Conservation (phyloP, 2,888 invertebrate species). For the Leptothorax acervorum region DNA sequence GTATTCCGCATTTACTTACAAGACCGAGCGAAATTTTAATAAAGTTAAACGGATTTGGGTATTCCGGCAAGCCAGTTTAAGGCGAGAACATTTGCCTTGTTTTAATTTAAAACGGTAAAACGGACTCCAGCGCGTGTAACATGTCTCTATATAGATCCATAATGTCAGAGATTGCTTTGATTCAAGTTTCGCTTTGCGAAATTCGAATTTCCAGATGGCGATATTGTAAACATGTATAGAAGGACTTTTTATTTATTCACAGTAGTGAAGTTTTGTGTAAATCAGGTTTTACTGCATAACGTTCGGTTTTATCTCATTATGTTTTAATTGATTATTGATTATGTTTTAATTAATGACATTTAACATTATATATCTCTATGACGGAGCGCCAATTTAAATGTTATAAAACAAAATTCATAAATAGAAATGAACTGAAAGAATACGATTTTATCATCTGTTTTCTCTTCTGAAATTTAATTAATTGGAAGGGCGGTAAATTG, state of each 20-base stretch:
- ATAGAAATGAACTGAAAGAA: neutral
- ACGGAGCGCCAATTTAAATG: neutral
- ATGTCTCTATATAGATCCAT: neutral
- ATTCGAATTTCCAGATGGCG: neutral
- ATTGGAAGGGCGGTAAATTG: neutral
- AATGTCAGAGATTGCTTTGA: neutral
- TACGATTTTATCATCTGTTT: neutral
- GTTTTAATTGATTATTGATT: neutral
- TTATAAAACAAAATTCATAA: neutral
- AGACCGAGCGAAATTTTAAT: constrained; percentile 33
- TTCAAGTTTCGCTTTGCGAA: constrained; percentile 17
- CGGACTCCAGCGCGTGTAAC: neutral
- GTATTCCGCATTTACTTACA: constrained; percentile 24
- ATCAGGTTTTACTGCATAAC: neutral
- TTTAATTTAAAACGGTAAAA: constrained; percentile 30
- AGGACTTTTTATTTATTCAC: constrained; percentile 2
- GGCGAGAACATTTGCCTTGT: constrained; percentile 16
- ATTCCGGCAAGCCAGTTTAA: constrained; percentile 13
- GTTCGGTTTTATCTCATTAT: neutral
- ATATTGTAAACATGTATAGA: neutral
- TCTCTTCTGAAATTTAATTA: neutral
- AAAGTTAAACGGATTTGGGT: constrained; percentile 32
- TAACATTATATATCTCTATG: constrained; percentile 1
- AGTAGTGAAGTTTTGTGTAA: neutral
- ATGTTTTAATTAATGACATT: neutral